These are phyloP conservation scores for Sciaenops ocellatus DNA, from an alignment of 2,797 vertebrate genomes.

Conservation along the genomic window DNA sequence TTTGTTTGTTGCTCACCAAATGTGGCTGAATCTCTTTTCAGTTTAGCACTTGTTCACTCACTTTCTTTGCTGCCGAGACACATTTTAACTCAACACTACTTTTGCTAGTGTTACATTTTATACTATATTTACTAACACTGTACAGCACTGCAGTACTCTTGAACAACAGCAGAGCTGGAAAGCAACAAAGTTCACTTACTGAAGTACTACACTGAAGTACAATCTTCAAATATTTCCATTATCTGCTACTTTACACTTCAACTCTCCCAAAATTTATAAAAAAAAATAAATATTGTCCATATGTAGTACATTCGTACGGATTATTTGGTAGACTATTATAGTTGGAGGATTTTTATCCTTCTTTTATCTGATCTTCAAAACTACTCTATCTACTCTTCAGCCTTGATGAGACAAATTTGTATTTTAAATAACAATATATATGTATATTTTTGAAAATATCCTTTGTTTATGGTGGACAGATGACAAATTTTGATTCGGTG, in stretches of 20 bases:
- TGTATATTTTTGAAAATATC: too few relatives aligned
- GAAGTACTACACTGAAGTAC: not conserved
- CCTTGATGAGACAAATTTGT: too few relatives aligned
- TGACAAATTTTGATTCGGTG: too few relatives aligned
- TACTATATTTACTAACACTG: not conserved
- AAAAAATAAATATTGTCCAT: too few relatives aligned
- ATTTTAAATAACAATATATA: too few relatives aligned
- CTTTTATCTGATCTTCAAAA: too few relatives aligned
- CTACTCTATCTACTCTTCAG: too few relatives aligned
- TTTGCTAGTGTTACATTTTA: not conserved
- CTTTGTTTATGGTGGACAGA: too few relatives aligned
- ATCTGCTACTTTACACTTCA: not conserved
- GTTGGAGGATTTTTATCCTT: too few relatives aligned
- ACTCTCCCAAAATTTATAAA: too few relatives aligned
- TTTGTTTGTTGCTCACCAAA: slow-evolving; percentile 26
- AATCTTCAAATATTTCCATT: not conserved
- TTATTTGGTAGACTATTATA: not conserved
- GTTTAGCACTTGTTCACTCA: not conserved
- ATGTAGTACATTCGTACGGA: too few relatives aligned
- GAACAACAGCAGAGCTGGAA: not conserved
- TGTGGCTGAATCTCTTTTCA: not conserved
- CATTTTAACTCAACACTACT: not conserved
- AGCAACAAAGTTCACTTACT: not conserved
- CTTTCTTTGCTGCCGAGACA: not conserved
- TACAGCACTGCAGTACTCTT: not conserved